A percentile compares a stretch with the other conserved stretches of the same genome.
These are phyloP conservation scores for Drosophila azteca DNA, from an alignment of 1,140 invertebrate species.

Conservation along the genomic window DNA sequence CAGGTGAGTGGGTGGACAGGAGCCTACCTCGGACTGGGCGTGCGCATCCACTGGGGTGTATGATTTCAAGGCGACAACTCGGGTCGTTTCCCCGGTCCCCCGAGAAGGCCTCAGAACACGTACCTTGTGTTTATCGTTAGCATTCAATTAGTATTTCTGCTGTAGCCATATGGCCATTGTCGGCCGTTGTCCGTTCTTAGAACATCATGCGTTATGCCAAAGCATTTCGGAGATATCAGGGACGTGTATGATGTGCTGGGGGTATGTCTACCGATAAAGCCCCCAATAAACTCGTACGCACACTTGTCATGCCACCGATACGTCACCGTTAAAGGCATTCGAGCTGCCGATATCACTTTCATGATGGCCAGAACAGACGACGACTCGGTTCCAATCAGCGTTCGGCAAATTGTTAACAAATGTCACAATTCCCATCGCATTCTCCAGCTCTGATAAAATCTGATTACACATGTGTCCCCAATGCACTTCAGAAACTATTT, in stretches of 20 bases:
- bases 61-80: conserved; percentile 42
- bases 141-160: too few relatives aligned
- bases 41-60: conserved; percentile 31
- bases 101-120: too few relatives aligned
- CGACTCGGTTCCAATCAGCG: conserved; percentile 24
- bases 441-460: conserved; percentile 20
- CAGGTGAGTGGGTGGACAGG: conserved; percentile 85
- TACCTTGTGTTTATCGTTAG: neutral
- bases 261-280: conserved; percentile 51
- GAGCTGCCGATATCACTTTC: conserved; percentile 7
- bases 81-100: neutral
- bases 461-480: conserved; percentile 25
- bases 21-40: conserved; percentile 1
- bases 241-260: conserved; percentile 17
- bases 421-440: conserved; percentile 46
- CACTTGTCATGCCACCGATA: conserved; percentile 45
- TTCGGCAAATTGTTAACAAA: conserved; percentile 38
- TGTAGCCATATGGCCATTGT: conserved; percentile 43
- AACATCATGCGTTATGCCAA: conserved; percentile 27
- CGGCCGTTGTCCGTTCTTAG: neutral
- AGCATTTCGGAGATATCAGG: conserved; percentile 22
- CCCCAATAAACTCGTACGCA: conserved; percentile 23
- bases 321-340: conserved; percentile 44
- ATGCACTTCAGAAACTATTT: conserved; percentile 36
- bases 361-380: conserved; percentile 2